Conservation (phyloP, 2,797 vertebrate genomes). For the Epinephelus awoara region DNA sequence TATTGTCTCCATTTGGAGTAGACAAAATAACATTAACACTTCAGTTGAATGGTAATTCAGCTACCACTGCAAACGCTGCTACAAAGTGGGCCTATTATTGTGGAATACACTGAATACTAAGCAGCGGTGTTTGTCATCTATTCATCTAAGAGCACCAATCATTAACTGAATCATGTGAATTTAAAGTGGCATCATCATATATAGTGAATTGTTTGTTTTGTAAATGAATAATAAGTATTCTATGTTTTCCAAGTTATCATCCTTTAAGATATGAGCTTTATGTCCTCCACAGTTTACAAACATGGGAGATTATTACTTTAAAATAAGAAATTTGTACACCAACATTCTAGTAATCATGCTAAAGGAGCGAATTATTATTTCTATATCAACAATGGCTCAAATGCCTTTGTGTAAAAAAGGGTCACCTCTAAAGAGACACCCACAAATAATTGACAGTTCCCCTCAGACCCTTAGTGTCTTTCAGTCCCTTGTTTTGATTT, state of each 20-base stretch:
- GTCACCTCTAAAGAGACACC: no score
- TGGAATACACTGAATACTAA: background rate
- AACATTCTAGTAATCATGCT: background rate
- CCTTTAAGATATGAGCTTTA: background rate
- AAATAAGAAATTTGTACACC: background rate
- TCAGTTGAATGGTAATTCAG: constrained; percentile 4
- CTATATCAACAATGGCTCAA: background rate
- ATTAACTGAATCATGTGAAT: background rate
- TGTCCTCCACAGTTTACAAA: background rate
- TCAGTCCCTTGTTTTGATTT: no score
- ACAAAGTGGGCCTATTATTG: background rate
- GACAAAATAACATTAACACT: background rate
- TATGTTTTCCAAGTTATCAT: no score
- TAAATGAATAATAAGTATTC: background rate
- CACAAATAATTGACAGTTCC: no score
- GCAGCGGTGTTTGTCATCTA: background rate
- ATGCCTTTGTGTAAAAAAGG: background rate
- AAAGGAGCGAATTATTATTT: background rate
- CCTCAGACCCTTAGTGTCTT: no score
- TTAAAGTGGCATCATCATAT: background rate
- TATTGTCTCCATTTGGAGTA: background rate
- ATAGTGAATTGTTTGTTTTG: background rate
- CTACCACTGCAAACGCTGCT: background rate
- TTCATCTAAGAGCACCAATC: background rate
- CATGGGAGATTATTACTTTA: no score